Conservation (phyloP, 1,140 invertebrate genomes). For the Platyura marginata region DNA sequence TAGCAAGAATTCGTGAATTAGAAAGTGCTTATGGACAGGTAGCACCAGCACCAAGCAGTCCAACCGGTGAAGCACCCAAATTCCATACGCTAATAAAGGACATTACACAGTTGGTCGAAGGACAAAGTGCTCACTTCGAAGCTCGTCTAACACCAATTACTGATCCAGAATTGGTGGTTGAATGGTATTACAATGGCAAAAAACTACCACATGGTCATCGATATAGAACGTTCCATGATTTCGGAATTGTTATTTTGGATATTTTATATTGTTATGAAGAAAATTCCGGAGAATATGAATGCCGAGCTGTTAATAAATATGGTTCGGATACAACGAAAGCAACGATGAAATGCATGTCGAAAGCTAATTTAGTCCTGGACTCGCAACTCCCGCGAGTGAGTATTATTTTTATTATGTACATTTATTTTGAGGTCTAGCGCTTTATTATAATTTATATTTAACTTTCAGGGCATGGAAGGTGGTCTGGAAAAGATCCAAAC, state of each 20-base stretch:
- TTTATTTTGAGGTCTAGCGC: too few species aligned
- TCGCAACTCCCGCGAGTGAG: slow-evolving; percentile 76
- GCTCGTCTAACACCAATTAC: slow-evolving; percentile 73
- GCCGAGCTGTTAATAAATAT: slow-evolving; percentile 77
- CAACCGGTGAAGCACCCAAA: slow-evolving; percentile 64
- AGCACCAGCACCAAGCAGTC: slow-evolving; percentile 36
- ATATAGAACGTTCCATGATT: slow-evolving; percentile 92
- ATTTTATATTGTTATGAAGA: slow-evolving; percentile 94
- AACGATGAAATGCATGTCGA: slow-evolving; percentile 69
- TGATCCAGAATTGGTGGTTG: slow-evolving; percentile 83
- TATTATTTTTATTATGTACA: slow-evolving; percentile 6
- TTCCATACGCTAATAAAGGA: slow-evolving; percentile 77
- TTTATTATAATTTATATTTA: too few species aligned
- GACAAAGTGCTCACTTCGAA: slow-evolving; percentile 88
- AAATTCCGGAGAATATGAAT: slow-evolving; percentile 87
- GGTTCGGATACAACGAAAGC: slow-evolving; percentile 79
- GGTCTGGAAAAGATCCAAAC: slow-evolving; percentile 81
- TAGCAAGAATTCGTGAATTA: slow-evolving; percentile 75
- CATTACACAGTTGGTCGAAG: slow-evolving; percentile 68
- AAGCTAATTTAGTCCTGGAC: slow-evolving; percentile 82
- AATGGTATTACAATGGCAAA: slow-evolving; percentile 90
- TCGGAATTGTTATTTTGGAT: slow-evolving; percentile 90
- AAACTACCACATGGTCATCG: slow-evolving; percentile 82
- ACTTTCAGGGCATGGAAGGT: slow-evolving; percentile 69
- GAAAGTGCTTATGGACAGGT: slow-evolving; percentile 44